Base-by-base conservation (phyloP, 1,140 invertebrate species). In the Brachystomella parvula region DNA sequence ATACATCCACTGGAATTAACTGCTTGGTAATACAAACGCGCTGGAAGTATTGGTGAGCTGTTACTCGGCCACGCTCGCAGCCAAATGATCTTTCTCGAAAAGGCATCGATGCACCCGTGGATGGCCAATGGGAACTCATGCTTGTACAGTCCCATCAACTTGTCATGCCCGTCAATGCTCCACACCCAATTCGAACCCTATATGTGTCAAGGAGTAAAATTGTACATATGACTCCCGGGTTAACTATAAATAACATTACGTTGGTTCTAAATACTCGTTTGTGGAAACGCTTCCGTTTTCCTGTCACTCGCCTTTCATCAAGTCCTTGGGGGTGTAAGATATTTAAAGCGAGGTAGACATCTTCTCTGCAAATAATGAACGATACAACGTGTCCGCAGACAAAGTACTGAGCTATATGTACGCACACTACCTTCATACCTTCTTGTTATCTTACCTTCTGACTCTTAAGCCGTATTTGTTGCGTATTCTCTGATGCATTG, bases 81-180 rank as follows among this genome's bases (percentile, higher is more conserved):
- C 49, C 49, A 53, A 15, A 53, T 15, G 24, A 53, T 24, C 24
- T 53, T 53, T 53, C 49, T 53, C 9, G 49, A 53, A 24, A n/a
- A 53, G 3, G 49, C 9, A 26, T 53, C 49, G 9, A 53, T 53
- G 49, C 49, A 53, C 15, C 49, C 49, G 24, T 53, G 49, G 6
- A 53, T 26, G 6, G 15, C 9, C 15, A 53, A 21, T 53, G 49
- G 49, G 24, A 53, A 53, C 24, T 53, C 49, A 6, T 15, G 15
- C 49, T 53, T 53, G 24, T 53, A n/a, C 6, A 15, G 15, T 53
- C 49, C 49, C 49, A 53, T 53, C 6, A 53, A 24, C 24, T 53
- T 53, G 49, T 53, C 49, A 26, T 53, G 49, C 9, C 49, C 49
- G 24, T 53, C 49, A 15, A 53, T 53, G 24, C 49, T 53, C 49